A percentile compares a stretch with the other conserved stretches of the same genome.
These are phyloP conservation scores for Scaptomyza hsui DNA, from an alignment of 1,140 invertebrate genomes.

Conservation along the genomic window DNA sequence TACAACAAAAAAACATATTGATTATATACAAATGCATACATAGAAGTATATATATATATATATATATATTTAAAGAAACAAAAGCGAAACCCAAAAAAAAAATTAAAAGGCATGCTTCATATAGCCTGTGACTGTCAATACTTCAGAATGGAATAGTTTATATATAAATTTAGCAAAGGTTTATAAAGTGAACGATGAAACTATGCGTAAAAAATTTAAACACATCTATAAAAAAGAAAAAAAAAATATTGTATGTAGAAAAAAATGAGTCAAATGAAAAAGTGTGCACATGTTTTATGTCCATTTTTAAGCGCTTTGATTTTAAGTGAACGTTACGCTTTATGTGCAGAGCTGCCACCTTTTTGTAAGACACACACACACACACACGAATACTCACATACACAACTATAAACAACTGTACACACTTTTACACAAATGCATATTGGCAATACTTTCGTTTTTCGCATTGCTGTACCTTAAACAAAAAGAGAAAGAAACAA, in stretches of 20 bases:
- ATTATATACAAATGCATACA: conserved; percentile 63
- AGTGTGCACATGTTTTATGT: conserved; percentile 50
- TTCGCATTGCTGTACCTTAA: conserved; percentile 77
- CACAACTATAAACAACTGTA: not conserved
- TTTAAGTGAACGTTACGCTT: conserved; percentile 76
- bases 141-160: conserved; percentile 80
- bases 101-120: conserved; percentile 66
- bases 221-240: conserved; percentile 24
- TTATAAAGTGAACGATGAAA: conserved; percentile 51
- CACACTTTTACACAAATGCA: conserved; percentile 39
- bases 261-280: conserved; percentile 9
- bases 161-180: conserved; percentile 78
- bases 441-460: conserved; percentile 68
- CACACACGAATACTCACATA: conserved; percentile 26
- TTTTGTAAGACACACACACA: conserved; percentile 55
- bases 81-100: conserved; percentile 38
- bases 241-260: conserved; percentile 40
- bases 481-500: conserved; percentile 42
- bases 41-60: too few species aligned
- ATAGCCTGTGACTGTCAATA: conserved; percentile 84
- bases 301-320: conserved; percentile 66
- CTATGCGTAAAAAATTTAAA: conserved; percentile 30
- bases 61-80: conserved; percentile 54
- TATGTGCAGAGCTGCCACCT: conserved; percentile 67
- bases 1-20: conserved; percentile 62